Conservation (phyloP, 1,140 invertebrate species). For the Solenopsis fugax region DNA sequence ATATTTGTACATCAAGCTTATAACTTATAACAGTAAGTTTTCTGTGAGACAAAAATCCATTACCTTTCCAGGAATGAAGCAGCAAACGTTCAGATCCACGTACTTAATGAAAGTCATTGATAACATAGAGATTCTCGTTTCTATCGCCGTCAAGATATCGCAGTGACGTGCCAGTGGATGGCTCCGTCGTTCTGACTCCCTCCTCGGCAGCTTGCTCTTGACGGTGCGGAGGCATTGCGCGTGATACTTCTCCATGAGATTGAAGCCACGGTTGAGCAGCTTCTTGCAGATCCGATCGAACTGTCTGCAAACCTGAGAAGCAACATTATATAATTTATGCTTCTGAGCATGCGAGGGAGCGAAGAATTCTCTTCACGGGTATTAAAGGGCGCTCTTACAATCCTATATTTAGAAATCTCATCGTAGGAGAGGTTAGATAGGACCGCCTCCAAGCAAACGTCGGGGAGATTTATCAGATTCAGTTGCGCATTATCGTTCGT, state of each 20-base stretch:
- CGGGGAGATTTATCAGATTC: constrained; percentile 88
- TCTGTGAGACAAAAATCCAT: not conserved
- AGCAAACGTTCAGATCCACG: constrained; percentile 93
- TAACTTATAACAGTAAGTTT: not conserved
- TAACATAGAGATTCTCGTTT: constrained; percentile 96
- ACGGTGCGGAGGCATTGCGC: constrained; percentile 91
- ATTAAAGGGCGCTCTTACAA: constrained; percentile 88
- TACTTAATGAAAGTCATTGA: constrained; percentile 97
- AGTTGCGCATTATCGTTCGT: constrained; percentile 55
- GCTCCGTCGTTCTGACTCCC: constrained; percentile 95
- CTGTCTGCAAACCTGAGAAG: constrained; percentile 92
- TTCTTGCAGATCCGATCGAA: constrained; percentile 92
- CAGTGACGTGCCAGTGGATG: constrained; percentile 94
- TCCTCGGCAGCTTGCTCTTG: constrained; percentile 93
- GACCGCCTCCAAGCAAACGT: constrained; percentile 93
- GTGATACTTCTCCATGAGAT: constrained; percentile 93
- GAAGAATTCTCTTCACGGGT: not conserved
- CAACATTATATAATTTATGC: not conserved
- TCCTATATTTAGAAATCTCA: constrained; percentile 92
- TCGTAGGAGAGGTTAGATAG: constrained; percentile 93
- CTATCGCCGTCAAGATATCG: constrained; percentile 95
- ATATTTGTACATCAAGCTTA: not conserved
- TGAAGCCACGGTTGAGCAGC: constrained; percentile 93
- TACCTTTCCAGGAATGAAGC: constrained; percentile 97
- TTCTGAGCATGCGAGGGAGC: not conserved